A percentile compares a stretch with the other conserved stretches of the same genome.
Evolutionary conservation across 2,888 invertebrate species (phyloP).

Genomic region (Rhamphomyia laevipes): DNA sequence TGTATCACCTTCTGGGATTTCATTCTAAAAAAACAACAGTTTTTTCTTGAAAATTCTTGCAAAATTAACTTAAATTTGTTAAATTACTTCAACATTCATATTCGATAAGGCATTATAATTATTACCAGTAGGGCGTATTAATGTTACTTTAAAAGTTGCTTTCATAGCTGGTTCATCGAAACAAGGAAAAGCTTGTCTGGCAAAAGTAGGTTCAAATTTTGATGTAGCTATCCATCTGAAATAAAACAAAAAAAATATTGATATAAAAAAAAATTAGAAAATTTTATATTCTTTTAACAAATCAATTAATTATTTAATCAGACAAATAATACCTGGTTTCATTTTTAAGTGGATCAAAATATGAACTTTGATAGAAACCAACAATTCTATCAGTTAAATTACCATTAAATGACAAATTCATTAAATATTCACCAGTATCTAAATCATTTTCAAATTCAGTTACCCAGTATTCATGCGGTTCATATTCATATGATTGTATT

Average conservation of each 20-base stretch:
- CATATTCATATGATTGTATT: slow-evolving; percentile 26
- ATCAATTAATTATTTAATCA: neutral
- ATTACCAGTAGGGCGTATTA: slow-evolving; percentile 56
- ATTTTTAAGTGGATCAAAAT: slow-evolving; percentile 33
- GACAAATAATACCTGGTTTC: slow-evolving; percentile 26
- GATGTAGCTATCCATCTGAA: slow-evolving; percentile 72
- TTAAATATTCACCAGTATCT: slow-evolving; percentile 37
- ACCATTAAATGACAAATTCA: slow-evolving; percentile 53
- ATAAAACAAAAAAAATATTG: slow-evolving; percentile 18
- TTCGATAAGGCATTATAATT: slow-evolving; percentile 72
- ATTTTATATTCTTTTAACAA: too few relatives aligned
- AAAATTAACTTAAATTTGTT: neutral
- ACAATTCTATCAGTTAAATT: slow-evolving; percentile 56
- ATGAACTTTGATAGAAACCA: slow-evolving; percentile 62
- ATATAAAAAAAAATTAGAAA: slow-evolving; percentile 6
- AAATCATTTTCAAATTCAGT: slow-evolving; percentile 32
- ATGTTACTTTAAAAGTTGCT: slow-evolving; percentile 66
- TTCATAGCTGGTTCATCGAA: slow-evolving; percentile 91
- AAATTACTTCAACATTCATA: slow-evolving; percentile 61
- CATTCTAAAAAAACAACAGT: slow-evolving; percentile 16
- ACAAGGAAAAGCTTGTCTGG: slow-evolving; percentile 86
- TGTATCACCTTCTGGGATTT: slow-evolving; percentile 37
- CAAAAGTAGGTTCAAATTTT: slow-evolving; percentile 91
- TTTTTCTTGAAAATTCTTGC: neutral
- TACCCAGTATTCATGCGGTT: slow-evolving; percentile 33